Evolutionary conservation across 2,888 invertebrate genomes (phyloP).

Genomic region (Apamea crenata): DNA sequence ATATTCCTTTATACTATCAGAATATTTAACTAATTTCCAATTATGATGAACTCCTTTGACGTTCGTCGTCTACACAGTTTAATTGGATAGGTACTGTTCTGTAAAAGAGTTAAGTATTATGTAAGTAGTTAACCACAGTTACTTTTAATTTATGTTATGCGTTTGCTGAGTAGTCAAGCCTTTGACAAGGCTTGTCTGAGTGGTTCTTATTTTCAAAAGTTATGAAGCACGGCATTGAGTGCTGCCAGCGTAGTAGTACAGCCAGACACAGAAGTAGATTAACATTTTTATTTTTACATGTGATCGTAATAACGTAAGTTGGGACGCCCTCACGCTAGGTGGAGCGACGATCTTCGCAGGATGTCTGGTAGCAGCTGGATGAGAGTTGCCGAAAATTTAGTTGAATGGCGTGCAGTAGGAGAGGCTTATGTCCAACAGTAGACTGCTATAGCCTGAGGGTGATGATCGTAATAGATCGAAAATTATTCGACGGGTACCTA

Average conservation of each 20-base stretch:
- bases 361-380: too few species aligned
- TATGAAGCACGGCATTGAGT: too few species aligned
- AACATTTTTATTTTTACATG: not conserved
- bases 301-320: not conserved
- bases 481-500: not conserved
- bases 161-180: not conserved
- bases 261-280: not conserved
- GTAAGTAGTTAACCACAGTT: not conserved
- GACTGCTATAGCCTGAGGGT: too few species aligned
- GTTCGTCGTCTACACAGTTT: conserved; percentile 29
- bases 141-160: conserved; percentile 3
- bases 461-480: not conserved
- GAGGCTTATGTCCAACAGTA: too few species aligned
- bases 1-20: conserved; percentile 25
- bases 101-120: not conserved
- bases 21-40: conserved; percentile 48
- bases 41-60: conserved; percentile 41
- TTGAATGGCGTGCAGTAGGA: too few species aligned
- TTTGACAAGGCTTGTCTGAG: not conserved
- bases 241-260: not conserved
- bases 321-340: too few species aligned
- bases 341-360: too few species aligned
- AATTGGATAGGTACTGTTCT: conserved; percentile 37
- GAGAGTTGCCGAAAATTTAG: too few species aligned
- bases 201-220: not conserved